Base-by-base conservation (phyloP, 2,113 vertebrate genomes). In the Mesitornis unicolor region DNA sequence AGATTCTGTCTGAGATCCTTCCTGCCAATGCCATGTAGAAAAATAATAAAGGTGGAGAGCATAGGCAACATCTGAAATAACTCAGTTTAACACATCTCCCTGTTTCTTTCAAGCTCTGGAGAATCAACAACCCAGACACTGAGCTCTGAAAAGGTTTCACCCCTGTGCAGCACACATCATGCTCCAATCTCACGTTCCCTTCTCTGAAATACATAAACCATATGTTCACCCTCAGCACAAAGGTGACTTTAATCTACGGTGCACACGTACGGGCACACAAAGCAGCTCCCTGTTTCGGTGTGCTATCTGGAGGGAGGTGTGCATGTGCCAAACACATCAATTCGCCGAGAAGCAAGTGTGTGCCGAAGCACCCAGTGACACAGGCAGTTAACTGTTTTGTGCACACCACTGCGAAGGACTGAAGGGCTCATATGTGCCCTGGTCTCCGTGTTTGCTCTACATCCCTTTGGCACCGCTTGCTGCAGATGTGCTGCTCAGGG, bases 321-420 rank as follows among this genome's bases (percentile, higher is more conserved):
- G 80, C 64, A 1, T 33, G 64, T 90, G 91, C 88, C 94, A 94
- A 93, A 70, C 70, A 83, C 92, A 96, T 70, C 95, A 81, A 20
- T 61, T 75, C 92, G 79, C 31, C 3, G 0, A 2, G 47, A 29
- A 59, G 22, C 1, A 1, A 25, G 50, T 2, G 56, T 12, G 33
- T 7, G 5, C 16, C 3, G 35, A 16, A 67, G 17, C 24, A 8
- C 60, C 7, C 0, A 7, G 48, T 13, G 84, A 47, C 93, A 81
- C 2, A 5, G 76, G 50, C 48, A 16, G 5, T 84, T 90, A 93
- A 88, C 92, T n/a, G 1, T 53, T 90, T 21, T 18, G 42, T 8
- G 63, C 85, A 26, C 50, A 5, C 18, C 0, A 0, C 69, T 40
- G 81, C 48, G 17, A 16, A 4, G 71, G 22, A 9, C 16, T 7